Evolutionary conservation across 2,113 vertebrate genomes (phyloP).

Genomic region (Phyllostomus discolor): DNA sequence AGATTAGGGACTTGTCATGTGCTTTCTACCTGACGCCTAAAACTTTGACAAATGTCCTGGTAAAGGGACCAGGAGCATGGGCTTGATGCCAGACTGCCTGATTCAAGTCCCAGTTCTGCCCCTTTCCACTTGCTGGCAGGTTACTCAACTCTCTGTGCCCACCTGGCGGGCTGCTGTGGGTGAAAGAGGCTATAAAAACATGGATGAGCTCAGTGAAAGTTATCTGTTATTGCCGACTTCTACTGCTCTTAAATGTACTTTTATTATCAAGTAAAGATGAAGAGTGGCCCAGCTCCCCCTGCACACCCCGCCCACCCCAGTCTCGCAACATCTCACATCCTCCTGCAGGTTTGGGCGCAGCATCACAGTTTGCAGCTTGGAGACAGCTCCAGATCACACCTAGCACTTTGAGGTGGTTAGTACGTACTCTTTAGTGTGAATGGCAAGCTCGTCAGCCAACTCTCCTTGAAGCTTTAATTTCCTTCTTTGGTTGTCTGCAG

Average conservation of each 20-base stretch:
- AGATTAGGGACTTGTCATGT: neutral
- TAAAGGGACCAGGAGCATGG: neutral
- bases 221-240: neutral
- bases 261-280: neutral
- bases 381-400: neutral
- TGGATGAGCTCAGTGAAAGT: neutral
- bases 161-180: neutral
- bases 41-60: neutral
- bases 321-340: neutral
- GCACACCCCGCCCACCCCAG: neutral
- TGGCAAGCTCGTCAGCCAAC: neutral
- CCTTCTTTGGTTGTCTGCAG: neutral
- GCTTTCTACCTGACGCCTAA: neutral
- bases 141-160: neutral
- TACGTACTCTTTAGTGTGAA: neutral
- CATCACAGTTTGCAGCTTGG: neutral
- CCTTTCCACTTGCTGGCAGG: neutral
- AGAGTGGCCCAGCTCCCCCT: neutral
- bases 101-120: neutral
- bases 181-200: neutral
- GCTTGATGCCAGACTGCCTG: neutral
- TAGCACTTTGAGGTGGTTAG: neutral
- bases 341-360: neutral
- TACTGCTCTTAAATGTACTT: neutral
- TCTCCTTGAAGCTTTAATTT: neutral